These are phyloP conservation scores for Nebria ingens DNA, from an alignment of 1,140 invertebrate genomes.

Conservation along the genomic window DNA sequence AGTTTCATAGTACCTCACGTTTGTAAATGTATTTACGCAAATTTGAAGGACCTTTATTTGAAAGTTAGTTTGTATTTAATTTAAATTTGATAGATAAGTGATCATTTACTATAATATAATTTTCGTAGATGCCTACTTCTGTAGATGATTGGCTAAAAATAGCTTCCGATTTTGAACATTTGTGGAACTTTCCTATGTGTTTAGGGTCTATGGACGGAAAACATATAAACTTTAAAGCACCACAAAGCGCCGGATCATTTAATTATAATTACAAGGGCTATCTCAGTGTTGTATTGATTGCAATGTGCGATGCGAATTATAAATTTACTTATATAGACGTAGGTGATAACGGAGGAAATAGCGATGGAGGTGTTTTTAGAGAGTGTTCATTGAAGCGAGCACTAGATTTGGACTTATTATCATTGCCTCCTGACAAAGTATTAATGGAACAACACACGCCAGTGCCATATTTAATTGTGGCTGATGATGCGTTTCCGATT, in stretches of 20 bases:
- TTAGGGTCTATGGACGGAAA: conserved; percentile 20
- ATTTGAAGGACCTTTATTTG: not conserved
- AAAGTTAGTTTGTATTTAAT: not conserved
- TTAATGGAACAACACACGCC: not conserved
- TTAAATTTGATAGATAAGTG: not conserved
- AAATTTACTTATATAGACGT: conserved; percentile 32
- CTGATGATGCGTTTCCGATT: conserved; percentile 39
- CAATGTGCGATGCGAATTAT: conserved; percentile 32
- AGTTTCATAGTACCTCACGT: not conserved
- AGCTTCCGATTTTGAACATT: conserved; percentile 16
- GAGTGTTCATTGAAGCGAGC: conserved; percentile 10
- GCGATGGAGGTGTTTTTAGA: conserved; percentile 28
- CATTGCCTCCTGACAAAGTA: conserved; percentile 15
- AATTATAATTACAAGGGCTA: conserved; percentile 35
- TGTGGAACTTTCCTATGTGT: conserved; percentile 18
- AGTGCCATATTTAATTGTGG: conserved; percentile 28
- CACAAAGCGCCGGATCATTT: conserved; percentile 25
- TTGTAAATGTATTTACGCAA: not conserved
- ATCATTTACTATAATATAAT: not conserved
- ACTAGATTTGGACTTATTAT: not conserved
- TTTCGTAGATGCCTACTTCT: not conserved
- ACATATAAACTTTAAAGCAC: conserved; percentile 20
- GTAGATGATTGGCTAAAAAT: conserved; percentile 17
- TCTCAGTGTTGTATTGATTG: conserved; percentile 33
- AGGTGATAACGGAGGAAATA: conserved; percentile 25